Evolutionary conservation across 2,797 vertebrate species (phyloP).

Genomic region (Xenops minutus): DNA sequence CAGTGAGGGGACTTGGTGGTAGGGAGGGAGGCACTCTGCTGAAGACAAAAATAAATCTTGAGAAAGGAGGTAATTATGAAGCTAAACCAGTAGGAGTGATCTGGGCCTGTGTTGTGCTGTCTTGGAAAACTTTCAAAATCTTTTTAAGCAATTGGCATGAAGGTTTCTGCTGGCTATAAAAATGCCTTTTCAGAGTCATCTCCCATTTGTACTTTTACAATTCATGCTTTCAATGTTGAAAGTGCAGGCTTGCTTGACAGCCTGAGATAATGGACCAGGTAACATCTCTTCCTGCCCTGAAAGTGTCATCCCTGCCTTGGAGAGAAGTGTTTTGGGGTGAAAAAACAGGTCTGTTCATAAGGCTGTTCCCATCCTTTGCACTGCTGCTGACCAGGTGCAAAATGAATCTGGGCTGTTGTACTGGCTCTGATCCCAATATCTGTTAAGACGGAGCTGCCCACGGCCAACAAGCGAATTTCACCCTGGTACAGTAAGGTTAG

Average conservation of each 20-base stretch:
- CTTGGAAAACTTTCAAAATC: conserved; percentile 57
- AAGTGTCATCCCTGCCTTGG: neutral
- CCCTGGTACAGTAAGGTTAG: neutral
- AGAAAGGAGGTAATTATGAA: conserved; percentile 32
- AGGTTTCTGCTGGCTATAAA: conserved; percentile 15
- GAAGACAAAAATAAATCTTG: conserved; percentile 23
- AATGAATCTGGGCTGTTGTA: neutral
- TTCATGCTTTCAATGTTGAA: neutral
- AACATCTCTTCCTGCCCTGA: neutral
- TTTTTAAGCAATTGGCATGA: conserved; percentile 39
- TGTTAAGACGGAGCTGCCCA: neutral
- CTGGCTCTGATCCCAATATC: accelerated
- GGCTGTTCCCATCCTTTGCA: neutral
- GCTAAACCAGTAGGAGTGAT: neutral
- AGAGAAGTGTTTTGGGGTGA: neutral
- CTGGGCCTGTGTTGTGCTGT: neutral
- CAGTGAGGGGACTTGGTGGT: neutral
- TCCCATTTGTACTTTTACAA: conserved; percentile 17
- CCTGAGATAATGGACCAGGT: neutral
- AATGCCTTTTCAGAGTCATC: conserved; percentile 36
- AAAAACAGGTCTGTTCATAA: neutral
- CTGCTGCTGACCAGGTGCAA: neutral
- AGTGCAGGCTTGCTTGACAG: neutral
- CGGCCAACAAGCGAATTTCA: neutral
- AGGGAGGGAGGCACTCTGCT: neutral